Evolutionary conservation across 2,888 invertebrate genomes (phyloP).

Genomic region (Nomada goodeniana): DNA sequence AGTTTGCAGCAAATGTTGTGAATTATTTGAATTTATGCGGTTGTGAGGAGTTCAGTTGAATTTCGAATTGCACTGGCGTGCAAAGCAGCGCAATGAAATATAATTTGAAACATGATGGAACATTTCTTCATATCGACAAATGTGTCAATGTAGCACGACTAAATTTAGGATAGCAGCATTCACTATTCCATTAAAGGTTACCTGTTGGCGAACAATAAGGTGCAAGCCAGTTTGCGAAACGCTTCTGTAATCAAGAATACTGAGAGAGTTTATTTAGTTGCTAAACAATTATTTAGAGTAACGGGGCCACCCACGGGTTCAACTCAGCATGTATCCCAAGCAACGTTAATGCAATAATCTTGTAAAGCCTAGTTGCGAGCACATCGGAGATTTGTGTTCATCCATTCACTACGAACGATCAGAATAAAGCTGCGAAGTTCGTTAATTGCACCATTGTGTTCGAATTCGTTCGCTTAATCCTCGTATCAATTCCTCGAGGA

Average conservation of each 20-base stretch:
- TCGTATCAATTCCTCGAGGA: background rate
- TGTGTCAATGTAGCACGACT: background rate
- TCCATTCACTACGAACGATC: slow-evolving; percentile 36
- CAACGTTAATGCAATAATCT: slow-evolving; percentile 56
- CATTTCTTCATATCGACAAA: background rate
- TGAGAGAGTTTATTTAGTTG: slow-evolving; percentile 55
- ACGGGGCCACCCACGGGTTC: slow-evolving; percentile 58
- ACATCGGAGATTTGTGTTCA: slow-evolving; percentile 34
- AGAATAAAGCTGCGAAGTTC: slow-evolving; percentile 36
- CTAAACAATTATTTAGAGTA: slow-evolving; percentile 59
- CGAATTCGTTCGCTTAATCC: background rate
- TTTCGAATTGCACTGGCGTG: too few species aligned
- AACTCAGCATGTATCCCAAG: slow-evolving; percentile 38
- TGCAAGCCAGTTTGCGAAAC: slow-evolving; percentile 58
- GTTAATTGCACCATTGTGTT: slow-evolving; percentile 32
- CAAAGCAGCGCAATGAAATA: background rate
- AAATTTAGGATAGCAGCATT: slow-evolving; percentile 35
- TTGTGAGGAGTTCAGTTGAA: too few species aligned
- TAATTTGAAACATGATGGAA: background rate
- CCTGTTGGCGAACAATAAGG: slow-evolving; percentile 61
- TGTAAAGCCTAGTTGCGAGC: slow-evolving; percentile 38
- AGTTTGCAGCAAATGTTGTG: too few species aligned
- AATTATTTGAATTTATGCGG: too few species aligned
- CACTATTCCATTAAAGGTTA: slow-evolving; percentile 51
- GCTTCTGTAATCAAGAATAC: slow-evolving; percentile 46